Conservation (phyloP, 1,140 invertebrate genomes). For the Akabosia matsudoensis region DNA sequence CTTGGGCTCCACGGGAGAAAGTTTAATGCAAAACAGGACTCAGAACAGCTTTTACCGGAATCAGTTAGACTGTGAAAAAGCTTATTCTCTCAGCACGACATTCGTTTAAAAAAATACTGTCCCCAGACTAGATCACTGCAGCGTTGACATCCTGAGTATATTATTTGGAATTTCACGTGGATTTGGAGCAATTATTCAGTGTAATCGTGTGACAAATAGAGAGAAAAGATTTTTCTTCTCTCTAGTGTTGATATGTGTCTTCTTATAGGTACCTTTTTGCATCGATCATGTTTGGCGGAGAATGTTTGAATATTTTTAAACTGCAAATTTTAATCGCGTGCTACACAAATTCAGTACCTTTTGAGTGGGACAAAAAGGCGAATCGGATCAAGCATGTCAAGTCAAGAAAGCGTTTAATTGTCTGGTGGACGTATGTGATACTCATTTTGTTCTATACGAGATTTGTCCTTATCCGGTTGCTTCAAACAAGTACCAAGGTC, state of each 20-base stretch:
- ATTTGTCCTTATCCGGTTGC: not conserved
- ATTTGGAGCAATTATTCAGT: too few relatives aligned
- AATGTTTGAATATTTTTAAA: constrained; percentile 19
- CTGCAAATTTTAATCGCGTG: constrained; percentile 10
- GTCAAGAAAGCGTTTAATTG: not conserved
- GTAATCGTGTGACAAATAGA: too few relatives aligned
- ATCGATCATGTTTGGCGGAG: constrained; percentile 6
- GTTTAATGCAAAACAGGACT: not conserved
- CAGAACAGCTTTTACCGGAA: not conserved
- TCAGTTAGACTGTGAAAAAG: not conserved
- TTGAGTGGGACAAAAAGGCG: constrained; percentile 4
- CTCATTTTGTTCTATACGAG: not conserved
- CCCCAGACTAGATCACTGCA: too few relatives aligned
- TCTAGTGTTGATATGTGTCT: not conserved
- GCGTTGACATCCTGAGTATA: not conserved
- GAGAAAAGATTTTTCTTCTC: too few relatives aligned
- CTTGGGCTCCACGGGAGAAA: not conserved
- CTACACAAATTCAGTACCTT: constrained; percentile 5
- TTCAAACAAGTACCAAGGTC: not conserved
- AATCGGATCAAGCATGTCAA: not conserved
- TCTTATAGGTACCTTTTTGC: not conserved
- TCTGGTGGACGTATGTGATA: constrained; percentile 14
- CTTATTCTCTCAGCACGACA: not conserved
- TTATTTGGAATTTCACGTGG: not conserved
- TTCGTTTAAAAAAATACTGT: not conserved